Percentiles rank a stretch among this genome's conserved stretches.
Conservation (phyloP, 2,113 vertebrate genomes). For the Otolemur garnettii region DNA sequence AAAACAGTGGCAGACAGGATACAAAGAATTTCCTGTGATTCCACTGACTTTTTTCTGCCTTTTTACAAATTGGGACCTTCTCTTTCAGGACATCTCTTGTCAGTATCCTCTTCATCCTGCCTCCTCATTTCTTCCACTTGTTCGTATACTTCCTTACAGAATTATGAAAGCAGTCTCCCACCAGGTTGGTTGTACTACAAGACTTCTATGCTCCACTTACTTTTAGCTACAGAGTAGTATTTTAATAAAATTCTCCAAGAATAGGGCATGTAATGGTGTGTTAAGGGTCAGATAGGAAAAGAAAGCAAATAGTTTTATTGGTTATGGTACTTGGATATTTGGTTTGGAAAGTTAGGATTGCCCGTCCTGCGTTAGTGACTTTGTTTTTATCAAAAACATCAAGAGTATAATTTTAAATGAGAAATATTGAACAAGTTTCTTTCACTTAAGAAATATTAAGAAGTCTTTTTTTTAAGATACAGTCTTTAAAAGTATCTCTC, state of each 20-base stretch:
- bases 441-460: not conserved
- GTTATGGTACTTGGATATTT: not conserved
- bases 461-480: not conserved
- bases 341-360: conserved; percentile 41
- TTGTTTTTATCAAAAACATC: conserved; percentile 42
- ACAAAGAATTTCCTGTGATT: conserved; percentile 56
- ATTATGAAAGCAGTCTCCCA: not conserved
- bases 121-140: conserved; percentile 18
- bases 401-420: not conserved
- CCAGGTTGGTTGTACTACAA: conserved; percentile 28
- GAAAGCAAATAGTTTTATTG: conserved; percentile 55
- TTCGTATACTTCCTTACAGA: not conserved
- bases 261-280: not conserved
- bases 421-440: conserved; percentile 56
- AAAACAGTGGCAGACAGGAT: conserved; percentile 5
- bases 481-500: not conserved
- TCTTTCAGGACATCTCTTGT: conserved; percentile 46
- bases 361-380: conserved; percentile 25
- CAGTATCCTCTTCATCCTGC: not conserved
- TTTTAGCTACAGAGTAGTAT: conserved; percentile 51
- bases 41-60: conserved; percentile 22
- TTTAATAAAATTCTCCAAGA: conserved; percentile 61
- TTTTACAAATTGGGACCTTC: conserved; percentile 44
- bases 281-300: conserved; percentile 46
- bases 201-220: not conserved